A percentile compares a stretch with the other conserved stretches of the same genome.
Conservation (phyloP, 1,140 invertebrate species). For the Reticulitermes speratus region DNA sequence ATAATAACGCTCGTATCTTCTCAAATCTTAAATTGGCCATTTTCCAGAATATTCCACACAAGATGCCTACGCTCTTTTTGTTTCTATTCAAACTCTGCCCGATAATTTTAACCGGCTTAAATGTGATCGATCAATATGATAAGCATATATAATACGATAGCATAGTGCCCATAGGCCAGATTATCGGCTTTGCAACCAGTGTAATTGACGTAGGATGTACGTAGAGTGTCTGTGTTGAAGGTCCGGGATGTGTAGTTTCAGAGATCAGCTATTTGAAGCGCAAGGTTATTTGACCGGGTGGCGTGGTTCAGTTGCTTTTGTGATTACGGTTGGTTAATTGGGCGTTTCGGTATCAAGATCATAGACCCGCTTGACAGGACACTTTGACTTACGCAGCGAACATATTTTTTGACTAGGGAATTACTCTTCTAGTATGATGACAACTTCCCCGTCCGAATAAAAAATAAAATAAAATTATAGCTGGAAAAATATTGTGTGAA, state of each 20-base stretch:
- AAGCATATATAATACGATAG: too few species aligned
- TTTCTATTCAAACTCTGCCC: too few species aligned
- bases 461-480: neutral
- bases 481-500: neutral
- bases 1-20: too few species aligned
- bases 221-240: neutral
- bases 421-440: neutral
- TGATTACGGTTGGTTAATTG: neutral
- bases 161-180: too few species aligned
- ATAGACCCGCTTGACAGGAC: neutral
- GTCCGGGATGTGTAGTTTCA: neutral
- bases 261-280: neutral
- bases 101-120: too few species aligned
- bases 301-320: neutral
- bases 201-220: neutral
- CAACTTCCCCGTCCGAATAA: neutral
- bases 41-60: too few species aligned
- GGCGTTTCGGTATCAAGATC: neutral
- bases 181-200: too few species aligned
- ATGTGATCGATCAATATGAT: too few species aligned
- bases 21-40: too few species aligned
- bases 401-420: neutral
- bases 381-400: neutral
- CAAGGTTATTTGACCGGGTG: neutral
- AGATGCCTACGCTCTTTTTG: too few species aligned